Conservation (phyloP, 2,888 invertebrate species). For the Rhogogaster chlorosoma region DNA sequence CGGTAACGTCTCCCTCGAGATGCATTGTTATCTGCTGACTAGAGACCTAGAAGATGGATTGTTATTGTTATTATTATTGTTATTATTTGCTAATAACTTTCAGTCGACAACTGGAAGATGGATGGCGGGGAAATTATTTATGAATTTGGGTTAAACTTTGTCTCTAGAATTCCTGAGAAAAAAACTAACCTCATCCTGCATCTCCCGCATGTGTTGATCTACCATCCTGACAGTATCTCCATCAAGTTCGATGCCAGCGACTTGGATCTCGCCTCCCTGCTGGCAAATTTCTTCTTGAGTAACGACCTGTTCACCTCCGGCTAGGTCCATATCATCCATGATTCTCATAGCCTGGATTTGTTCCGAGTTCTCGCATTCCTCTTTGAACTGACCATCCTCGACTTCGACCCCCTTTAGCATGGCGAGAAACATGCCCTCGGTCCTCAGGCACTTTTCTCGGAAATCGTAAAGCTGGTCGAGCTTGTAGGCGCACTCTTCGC, state of each 20-base stretch:
- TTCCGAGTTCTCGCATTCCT: slow-evolving; percentile 52
- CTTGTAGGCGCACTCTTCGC: slow-evolving; percentile 81
- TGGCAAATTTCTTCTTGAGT: slow-evolving; percentile 70
- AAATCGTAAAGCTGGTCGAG: slow-evolving; percentile 81
- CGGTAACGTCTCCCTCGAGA: slow-evolving; percentile 71
- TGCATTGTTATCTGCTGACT: slow-evolving; percentile 75
- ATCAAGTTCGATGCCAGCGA: slow-evolving; percentile 72
- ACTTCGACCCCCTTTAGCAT: slow-evolving; percentile 74
- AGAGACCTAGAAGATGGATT: slow-evolving; percentile 65
- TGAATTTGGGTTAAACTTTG: too few species aligned
- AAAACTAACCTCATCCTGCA: slow-evolving; percentile 52
- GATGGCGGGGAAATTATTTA: too few species aligned
- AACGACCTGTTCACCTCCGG: slow-evolving; percentile 71
- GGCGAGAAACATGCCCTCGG: slow-evolving; percentile 79
- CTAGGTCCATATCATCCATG: slow-evolving; percentile 72
- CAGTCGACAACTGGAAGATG: too few species aligned
- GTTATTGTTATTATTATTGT: too few species aligned
- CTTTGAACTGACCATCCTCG: slow-evolving; percentile 49
- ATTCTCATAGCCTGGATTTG: slow-evolving; percentile 71
- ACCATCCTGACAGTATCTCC: slow-evolving; percentile 74
- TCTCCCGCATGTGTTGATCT: slow-evolving; percentile 68
- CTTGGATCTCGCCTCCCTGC: slow-evolving; percentile 70
- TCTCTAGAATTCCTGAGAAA: background rate
- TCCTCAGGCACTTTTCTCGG: slow-evolving; percentile 80
- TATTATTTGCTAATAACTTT: too few species aligned